These are phyloP conservation scores for Phania funesta DNA, from an alignment of 2,888 invertebrate species.

Conservation along the genomic window DNA sequence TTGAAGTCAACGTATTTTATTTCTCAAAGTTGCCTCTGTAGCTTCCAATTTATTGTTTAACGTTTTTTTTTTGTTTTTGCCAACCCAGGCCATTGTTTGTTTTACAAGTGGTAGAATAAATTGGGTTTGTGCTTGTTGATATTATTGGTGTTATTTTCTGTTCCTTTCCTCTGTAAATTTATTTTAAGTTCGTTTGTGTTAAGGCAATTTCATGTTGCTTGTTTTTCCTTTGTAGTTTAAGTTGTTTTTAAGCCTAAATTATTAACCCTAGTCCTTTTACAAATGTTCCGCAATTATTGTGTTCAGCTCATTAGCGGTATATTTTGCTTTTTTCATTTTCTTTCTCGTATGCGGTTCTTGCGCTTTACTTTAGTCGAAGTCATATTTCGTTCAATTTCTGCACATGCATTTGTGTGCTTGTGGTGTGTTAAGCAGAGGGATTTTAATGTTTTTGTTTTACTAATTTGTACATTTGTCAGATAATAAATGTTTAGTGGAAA, in stretches of 20 bases:
- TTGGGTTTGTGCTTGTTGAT: slow-evolving; percentile 43
- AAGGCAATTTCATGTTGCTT: slow-evolving; percentile 60
- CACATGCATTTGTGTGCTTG: background rate
- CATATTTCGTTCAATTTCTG: slow-evolving; percentile 27
- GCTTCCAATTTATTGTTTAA: background rate
- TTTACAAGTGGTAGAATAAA: slow-evolving; percentile 53
- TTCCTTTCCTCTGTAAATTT: slow-evolving; percentile 28
- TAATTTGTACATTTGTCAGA: slow-evolving; percentile 68
- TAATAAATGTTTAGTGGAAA: slow-evolving; percentile 67
- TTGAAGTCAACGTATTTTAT: background rate
- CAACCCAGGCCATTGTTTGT: slow-evolving; percentile 13
- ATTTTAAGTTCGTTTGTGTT: slow-evolving; percentile 61
- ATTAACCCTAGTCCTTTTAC: slow-evolving; percentile 68
- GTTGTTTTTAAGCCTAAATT: slow-evolving; percentile 67
- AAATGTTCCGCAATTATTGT: slow-evolving; percentile 68
- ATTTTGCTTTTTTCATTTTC: slow-evolving; percentile 38
- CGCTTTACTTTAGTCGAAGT: slow-evolving; percentile 27
- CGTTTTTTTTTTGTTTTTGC: background rate
- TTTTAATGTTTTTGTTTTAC: slow-evolving; percentile 66
- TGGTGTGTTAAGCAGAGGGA: slow-evolving; percentile 40
- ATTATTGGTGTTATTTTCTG: slow-evolving; percentile 9
- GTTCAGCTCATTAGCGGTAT: slow-evolving; percentile 71
- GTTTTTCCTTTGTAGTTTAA: slow-evolving; percentile 58
- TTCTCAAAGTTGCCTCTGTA: background rate
- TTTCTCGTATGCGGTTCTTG: slow-evolving; percentile 34